phyloP scores from a whole-genome alignment of 35 echinoderm and acorn worm species.

The Diadema setosum region DNA sequence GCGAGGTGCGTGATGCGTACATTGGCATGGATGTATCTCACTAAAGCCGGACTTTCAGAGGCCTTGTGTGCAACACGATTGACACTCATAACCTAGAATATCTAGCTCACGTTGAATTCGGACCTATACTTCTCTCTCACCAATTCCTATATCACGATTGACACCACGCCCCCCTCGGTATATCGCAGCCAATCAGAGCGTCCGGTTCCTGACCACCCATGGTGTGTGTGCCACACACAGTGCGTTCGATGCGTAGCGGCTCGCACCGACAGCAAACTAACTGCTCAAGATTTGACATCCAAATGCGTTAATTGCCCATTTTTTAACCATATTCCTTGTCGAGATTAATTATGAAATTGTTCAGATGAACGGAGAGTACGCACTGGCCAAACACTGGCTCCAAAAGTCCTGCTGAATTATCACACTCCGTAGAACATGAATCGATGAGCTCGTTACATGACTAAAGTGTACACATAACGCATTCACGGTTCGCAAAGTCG shows the following conservation, averaged over 20 bases:
- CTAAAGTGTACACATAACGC: too few relatives aligned
- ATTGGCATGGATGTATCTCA: conserved; percentile 73
- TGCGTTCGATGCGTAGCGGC: not conserved
- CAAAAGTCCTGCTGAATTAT: too few relatives aligned
- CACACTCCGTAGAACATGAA: too few relatives aligned
- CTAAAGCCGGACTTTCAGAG: conserved; percentile 3
- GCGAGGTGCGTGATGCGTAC: conserved; percentile 71
- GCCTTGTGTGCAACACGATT: conserved; percentile 12
- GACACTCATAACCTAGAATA: conserved; percentile 12
- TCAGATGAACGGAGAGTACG: too few relatives aligned
- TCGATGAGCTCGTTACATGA: too few relatives aligned
- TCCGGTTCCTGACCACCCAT: conserved; percentile 37
- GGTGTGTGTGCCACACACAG: conserved; percentile 48
- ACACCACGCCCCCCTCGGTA: not conserved
- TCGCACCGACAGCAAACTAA: conserved; percentile 17
- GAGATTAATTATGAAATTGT: conserved; percentile 28
- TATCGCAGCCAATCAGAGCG: conserved; percentile 44
- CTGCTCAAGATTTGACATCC: conserved; percentile 23
- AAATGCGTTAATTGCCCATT: conserved; percentile 67
- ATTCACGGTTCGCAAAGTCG: too few relatives aligned
- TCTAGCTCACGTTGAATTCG: not conserved
- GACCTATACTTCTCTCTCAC: not conserved
- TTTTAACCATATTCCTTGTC: conserved; percentile 23
- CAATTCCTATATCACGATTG: conserved; percentile 10
- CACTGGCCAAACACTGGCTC: too few relatives aligned